phyloP scores from a whole-genome alignment of 2,113 vertebrate genomes.

The Gavia stellata region DNA sequence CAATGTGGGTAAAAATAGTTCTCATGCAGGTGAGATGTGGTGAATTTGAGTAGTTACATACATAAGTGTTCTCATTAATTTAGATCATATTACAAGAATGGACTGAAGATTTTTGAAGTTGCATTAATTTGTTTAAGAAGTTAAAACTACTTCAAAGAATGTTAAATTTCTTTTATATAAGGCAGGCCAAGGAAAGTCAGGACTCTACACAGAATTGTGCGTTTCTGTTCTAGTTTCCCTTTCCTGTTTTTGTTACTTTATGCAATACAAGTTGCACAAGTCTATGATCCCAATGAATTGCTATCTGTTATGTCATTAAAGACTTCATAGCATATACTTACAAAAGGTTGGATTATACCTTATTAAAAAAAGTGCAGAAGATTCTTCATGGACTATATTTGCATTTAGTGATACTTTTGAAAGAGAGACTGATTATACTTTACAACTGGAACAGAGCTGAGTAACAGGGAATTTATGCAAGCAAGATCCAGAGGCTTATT shows the following conservation, averaged over 20 bases:
- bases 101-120: background rate
- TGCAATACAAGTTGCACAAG: background rate
- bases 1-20: fast-evolving
- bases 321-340: fast-evolving
- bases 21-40: background rate
- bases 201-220: fast-evolving
- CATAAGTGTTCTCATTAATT: background rate
- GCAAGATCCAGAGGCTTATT: background rate
- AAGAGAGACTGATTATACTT: background rate
- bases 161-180: background rate
- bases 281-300: too few relatives aligned
- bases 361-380: background rate
- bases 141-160: background rate
- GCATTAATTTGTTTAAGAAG: background rate
- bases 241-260: background rate
- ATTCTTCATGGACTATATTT: background rate
- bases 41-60: background rate
- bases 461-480: background rate
- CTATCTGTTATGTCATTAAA: background rate
- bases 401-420: background rate
- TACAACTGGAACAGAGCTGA: background rate
- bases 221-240: background rate
- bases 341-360: background rate
- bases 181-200: background rate
- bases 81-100: background rate